Evolutionary conservation across 2,888 invertebrate species (phyloP), one percentile per base, ranked within the genome.

Genomic region (Ectemnius cavifrons): DNA sequence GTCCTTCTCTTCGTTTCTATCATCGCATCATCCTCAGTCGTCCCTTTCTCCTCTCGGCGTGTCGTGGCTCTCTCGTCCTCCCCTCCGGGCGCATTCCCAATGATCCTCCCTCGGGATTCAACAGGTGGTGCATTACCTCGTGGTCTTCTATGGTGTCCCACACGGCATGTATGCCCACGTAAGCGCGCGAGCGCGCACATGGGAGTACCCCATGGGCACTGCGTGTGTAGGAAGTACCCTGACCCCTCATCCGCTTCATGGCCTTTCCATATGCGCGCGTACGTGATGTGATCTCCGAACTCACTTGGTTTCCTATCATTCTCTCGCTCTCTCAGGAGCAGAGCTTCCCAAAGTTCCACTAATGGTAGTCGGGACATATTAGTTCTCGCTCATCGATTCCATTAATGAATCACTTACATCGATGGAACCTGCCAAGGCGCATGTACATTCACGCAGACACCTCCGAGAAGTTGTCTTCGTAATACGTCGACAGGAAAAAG

Each of bases 161-260:
- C 81, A 79, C 82, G 67, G 72, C 74, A 20, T 14, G 47, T 2
- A 59, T 81, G 80, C 80, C 83, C 77, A 81, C 83, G 80, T 83
- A 83, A 71, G 67, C 67, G 71, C 52, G 52, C 47, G 47, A 11
- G n/a, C 52, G 77, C 56, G 77, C 79, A 75, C 77, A 81, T 82
- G 75, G 64, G 67, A 81, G 71, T 81, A 83, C 67, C 73, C 75
- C 66, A 83, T 75, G 61, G 70, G 67, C 76, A 77, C 64, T 67
- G 80, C 37, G 37, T 78, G 86, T 86, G 87, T 89, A 89, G 89
- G 90, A 90, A 90, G 89, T 89, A 88, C 88, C 85, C 84, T 90
- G 89, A 89, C 89, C 89, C 87, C 85, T 88, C 89, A 89, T 89
- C 89, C 89, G 89, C 85, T 85, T 85, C 81, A 77, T 79, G 79